phyloP scores from a whole-genome alignment of 2,888 invertebrate genomes.

The Orgyia antiqua region DNA sequence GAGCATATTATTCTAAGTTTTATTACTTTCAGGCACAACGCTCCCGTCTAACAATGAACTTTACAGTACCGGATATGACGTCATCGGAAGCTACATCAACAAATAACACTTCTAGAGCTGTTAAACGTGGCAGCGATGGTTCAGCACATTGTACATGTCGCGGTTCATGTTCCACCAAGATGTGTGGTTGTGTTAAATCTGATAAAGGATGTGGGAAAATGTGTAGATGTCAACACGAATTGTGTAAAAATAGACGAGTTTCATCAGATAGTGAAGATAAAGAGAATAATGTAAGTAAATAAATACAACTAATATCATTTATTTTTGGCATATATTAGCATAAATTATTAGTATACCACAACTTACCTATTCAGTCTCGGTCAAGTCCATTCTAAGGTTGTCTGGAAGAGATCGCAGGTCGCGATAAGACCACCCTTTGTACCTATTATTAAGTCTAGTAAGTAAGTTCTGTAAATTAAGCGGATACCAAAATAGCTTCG shows the following conservation, averaged over 20 bases:
- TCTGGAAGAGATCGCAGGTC: no score
- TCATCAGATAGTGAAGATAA: conserved; percentile 56
- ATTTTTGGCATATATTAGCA: no score
- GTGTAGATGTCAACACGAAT: conserved; percentile 73
- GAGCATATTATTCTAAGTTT: no score
- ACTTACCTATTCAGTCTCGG: no score
- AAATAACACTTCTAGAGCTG: conserved; percentile 19
- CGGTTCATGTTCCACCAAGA: conserved; percentile 74
- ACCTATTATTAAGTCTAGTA: no score
- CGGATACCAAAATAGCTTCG: no score
- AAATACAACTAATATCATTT: no score
- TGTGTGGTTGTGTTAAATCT: conserved; percentile 80
- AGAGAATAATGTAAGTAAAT: conserved; percentile 47
- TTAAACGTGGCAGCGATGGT: conserved; percentile 79
- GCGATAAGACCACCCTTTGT: no score
- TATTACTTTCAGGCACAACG: conserved; percentile 59
- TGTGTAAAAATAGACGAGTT: conserved; percentile 52
- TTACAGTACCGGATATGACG: conserved; percentile 29
- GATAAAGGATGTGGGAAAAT: conserved; percentile 53
- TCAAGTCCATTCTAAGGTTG: no score
- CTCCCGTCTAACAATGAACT: conserved; percentile 60
- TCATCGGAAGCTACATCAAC: conserved; percentile 5
- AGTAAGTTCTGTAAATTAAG: no score
- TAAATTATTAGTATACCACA: no score
- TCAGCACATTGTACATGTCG: conserved; percentile 80